Percentiles rank a stretch among this genome's conserved stretches.
Evolutionary conservation across 2,113 vertebrate genomes (phyloP).

Genomic region (Nothocercus nigrocapillus): DNA sequence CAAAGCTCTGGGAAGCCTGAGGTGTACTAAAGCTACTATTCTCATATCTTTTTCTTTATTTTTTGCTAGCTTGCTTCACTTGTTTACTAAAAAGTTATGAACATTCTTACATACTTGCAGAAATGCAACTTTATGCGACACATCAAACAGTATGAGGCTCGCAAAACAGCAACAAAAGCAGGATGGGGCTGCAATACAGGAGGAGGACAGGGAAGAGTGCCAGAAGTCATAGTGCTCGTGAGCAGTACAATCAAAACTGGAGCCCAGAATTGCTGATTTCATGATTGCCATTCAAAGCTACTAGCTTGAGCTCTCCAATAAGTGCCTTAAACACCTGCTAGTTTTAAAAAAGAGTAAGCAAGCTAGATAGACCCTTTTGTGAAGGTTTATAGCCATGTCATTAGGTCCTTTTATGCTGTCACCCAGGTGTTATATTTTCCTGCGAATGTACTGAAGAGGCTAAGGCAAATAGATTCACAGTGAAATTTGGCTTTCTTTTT

Average conservation of each 20-base stretch:
- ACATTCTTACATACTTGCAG: neutral
- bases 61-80: neutral
- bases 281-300: neutral
- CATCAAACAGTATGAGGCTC: neutral
- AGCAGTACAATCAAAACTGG: neutral
- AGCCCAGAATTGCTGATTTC: neutral
- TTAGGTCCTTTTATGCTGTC: neutral
- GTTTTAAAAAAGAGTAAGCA: neutral
- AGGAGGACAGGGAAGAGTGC: neutral
- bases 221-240: neutral
- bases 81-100: neutral
- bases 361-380: neutral
- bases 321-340: neutral
- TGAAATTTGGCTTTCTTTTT: neutral
- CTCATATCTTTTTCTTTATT: neutral
- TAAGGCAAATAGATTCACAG: neutral
- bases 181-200: neutral
- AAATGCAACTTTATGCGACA: neutral
- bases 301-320: neutral
- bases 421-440: neutral
- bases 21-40: neutral
- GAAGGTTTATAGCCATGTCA: neutral
- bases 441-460: neutral
- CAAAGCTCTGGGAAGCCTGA: fast-evolving
- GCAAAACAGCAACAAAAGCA: neutral